Percentiles rank a stretch among this genome's conserved stretches.
These are phyloP conservation scores for Drosophila fuyamai DNA, from an alignment of 1,140 invertebrate species.

Conservation along the genomic window DNA sequence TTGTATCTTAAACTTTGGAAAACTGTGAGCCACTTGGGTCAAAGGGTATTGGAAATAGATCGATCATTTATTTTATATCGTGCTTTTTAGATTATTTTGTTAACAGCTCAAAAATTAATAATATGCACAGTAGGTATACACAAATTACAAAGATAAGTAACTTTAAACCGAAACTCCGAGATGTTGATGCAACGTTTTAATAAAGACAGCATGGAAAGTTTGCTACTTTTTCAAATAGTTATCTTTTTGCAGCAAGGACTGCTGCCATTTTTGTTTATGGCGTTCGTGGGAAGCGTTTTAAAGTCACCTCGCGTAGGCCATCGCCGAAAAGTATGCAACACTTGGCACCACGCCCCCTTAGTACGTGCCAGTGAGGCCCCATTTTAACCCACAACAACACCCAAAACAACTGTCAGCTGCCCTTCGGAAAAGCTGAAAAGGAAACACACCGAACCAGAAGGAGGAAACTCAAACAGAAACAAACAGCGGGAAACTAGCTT, in stretches of 20 bases:
- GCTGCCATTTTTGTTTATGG: conserved; percentile 10
- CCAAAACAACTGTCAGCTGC: conserved; percentile 35
- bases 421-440: conserved; percentile 17
- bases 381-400: not conserved
- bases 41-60: too few relatives aligned
- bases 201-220: too few relatives aligned
- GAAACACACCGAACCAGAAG: conserved; percentile 16
- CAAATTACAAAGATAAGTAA: too few relatives aligned
- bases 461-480: conserved; percentile 36
- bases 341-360: conserved; percentile 31
- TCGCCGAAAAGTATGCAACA: conserved; percentile 54
- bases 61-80: too few relatives aligned
- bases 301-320: conserved; percentile 49
- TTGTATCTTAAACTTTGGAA: too few relatives aligned
- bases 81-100: too few relatives aligned
- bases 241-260: conserved; percentile 1
- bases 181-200: too few relatives aligned
- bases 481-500: conserved; percentile 31
- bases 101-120: too few relatives aligned
- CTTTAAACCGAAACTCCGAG: too few relatives aligned
- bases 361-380: conserved; percentile 53
- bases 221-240: not conserved
- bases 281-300: conserved; percentile 16
- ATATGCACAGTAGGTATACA: too few relatives aligned
- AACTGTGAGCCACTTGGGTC: too few relatives aligned